A percentile compares a stretch with the other conserved stretches of the same genome.
Conservation (phyloP, 2,888 invertebrate species). For the Lissocephala sabroskyi region DNA sequence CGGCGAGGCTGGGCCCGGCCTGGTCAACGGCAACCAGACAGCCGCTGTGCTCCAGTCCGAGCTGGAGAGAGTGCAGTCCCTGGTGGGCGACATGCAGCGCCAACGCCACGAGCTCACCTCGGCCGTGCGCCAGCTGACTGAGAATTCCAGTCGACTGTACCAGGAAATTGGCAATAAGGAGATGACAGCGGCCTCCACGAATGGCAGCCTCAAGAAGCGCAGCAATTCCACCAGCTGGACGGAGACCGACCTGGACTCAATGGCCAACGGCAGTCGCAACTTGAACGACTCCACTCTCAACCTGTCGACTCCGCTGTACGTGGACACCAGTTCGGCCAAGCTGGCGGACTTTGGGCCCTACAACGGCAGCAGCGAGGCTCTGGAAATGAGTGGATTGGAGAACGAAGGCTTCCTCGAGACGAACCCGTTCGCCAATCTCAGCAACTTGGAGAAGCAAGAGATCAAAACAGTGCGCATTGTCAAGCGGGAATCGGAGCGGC, state of each 20-base stretch:
- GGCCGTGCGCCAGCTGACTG: constrained; percentile 88
- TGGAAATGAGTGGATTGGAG: constrained; percentile 70
- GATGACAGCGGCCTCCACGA: constrained; percentile 31
- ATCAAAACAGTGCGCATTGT: constrained; percentile 95
- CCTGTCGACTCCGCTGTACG: constrained; percentile 78
- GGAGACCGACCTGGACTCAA: constrained; percentile 92
- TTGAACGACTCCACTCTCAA: constrained; percentile 71
- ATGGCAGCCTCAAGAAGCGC: constrained; percentile 74
- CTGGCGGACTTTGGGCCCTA: constrained; percentile 66
- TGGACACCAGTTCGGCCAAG: constrained; percentile 76
- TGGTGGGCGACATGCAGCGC: constrained; percentile 88
- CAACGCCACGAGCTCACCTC: constrained; percentile 89
- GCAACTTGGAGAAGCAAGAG: constrained; percentile 86
- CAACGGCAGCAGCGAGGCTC: constrained; percentile 67
- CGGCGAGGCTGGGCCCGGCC: constrained; percentile 73
- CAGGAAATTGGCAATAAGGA: constrained; percentile 76
- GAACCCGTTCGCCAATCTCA: constrained; percentile 75
- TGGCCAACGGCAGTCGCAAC: constrained; percentile 81
- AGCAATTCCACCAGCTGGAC: constrained; percentile 82
- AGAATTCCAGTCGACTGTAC: constrained; percentile 82
- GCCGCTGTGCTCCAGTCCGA: constrained; percentile 85
- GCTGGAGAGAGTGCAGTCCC: constrained; percentile 85
- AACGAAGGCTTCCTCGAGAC: constrained; percentile 71
- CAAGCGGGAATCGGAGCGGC: constrained; percentile 90
- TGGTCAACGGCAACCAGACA: constrained; percentile 69